phyloP scores from a whole-genome alignment of 2,888 invertebrate species.

The Calameuta pallipes region DNA sequence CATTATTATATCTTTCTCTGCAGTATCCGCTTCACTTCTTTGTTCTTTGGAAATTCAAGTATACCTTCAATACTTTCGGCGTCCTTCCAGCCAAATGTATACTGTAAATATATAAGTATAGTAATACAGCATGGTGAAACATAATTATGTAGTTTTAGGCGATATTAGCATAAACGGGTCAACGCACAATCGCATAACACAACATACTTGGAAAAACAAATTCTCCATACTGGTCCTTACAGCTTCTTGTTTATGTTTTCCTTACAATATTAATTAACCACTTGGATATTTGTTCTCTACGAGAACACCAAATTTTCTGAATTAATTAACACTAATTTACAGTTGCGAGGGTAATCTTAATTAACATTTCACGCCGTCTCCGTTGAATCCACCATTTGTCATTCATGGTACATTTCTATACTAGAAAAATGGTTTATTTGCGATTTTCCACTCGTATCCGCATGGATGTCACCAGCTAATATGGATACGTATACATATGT shows the following conservation, averaged over 20 bases:
- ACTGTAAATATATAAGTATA: not conserved
- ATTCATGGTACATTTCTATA: not conserved
- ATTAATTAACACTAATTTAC: not conserved
- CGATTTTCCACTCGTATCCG: not conserved
- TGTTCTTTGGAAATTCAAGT: not conserved
- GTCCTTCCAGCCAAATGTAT: not conserved
- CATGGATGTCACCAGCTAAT: not conserved
- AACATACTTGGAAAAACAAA: not conserved
- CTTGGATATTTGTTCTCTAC: not conserved
- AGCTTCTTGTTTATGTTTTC: not conserved
- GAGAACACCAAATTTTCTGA: not conserved
- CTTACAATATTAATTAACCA: not conserved
- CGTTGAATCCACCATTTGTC: not conserved
- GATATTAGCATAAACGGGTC: not conserved
- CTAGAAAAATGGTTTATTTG: not conserved
- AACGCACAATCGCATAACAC: not conserved
- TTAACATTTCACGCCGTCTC: not conserved
- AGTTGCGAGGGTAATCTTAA: not conserved
- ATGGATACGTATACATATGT: not conserved
- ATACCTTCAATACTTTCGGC: not conserved
- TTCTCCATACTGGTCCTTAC: not conserved
- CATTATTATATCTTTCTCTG: not conserved
- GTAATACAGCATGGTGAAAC: not conserved
- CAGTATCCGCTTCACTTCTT: not conserved
- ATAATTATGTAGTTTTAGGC: not conserved